These are phyloP conservation scores for Percopsis omiscomaycus DNA, from an alignment of 2,797 vertebrate genomes.

Conservation along the genomic window DNA sequence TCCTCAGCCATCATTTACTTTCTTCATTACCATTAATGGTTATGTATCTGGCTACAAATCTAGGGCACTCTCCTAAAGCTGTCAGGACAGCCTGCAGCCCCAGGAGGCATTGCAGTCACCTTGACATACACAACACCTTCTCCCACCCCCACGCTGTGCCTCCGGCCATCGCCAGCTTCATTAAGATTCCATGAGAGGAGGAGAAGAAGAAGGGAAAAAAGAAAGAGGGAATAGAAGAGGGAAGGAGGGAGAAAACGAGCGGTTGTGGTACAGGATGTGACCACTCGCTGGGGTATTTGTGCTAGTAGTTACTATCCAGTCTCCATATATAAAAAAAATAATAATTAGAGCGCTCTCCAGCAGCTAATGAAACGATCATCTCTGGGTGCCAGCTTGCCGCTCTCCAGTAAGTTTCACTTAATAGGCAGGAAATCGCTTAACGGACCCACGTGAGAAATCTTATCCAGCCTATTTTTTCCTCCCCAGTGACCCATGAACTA, in stretches of 20 bases:
- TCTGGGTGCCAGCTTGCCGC: slow-evolving; percentile 60
- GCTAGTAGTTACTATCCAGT: slow-evolving; percentile 70
- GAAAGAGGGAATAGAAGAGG: not conserved
- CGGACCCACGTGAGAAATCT: slow-evolving; percentile 18
- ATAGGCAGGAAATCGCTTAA: slow-evolving; percentile 54
- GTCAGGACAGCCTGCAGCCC: slow-evolving; percentile 69
- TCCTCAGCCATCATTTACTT: slow-evolving; percentile 81
- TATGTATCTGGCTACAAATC: slow-evolving; percentile 79
- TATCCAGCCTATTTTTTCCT: not conserved
- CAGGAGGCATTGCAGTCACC: slow-evolving; percentile 76
- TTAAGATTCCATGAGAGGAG: slow-evolving; percentile 70
- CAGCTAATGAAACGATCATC: slow-evolving; percentile 71
- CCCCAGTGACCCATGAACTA: not conserved
- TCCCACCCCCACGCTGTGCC: slow-evolving; percentile 46
- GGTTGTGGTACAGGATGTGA: slow-evolving; percentile 45
- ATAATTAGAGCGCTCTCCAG: slow-evolving; percentile 61
- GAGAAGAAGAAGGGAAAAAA: slow-evolving; percentile 25
- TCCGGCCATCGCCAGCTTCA: slow-evolving; percentile 66
- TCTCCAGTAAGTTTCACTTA: slow-evolving; percentile 68
- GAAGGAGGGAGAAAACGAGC: not conserved
- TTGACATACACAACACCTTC: slow-evolving; percentile 72
- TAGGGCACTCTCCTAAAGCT: slow-evolving; percentile 77
- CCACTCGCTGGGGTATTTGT: slow-evolving; percentile 71
- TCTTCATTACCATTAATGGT: slow-evolving; percentile 81
- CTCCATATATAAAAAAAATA: slow-evolving; percentile 41